A percentile compares a stretch with the other conserved stretches of the same genome.
phyloP scores from a whole-genome alignment of 2,113 vertebrate genomes.

The Climacteris rufus region DNA sequence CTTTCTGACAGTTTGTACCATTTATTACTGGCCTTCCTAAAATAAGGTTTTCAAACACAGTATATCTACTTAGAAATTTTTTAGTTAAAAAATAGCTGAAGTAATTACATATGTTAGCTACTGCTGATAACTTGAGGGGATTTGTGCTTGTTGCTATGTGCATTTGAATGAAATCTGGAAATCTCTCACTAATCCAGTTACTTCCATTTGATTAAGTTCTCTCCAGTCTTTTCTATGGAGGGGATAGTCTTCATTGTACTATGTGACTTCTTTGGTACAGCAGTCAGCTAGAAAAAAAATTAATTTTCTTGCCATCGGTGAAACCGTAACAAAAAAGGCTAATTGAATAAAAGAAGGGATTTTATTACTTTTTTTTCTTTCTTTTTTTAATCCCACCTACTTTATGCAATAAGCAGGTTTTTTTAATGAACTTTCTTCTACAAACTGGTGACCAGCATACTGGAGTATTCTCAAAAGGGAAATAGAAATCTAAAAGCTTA shows the following conservation, averaged over 20 bases:
- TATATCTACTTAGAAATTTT: neutral
- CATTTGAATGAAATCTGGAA: constrained; percentile 35
- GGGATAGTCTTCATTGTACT: neutral
- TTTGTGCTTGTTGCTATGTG: constrained; percentile 23
- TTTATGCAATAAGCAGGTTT: neutral
- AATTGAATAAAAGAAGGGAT: neutral
- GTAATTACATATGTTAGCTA: neutral
- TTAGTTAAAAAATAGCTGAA: neutral
- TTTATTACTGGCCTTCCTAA: neutral
- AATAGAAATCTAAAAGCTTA: neutral
- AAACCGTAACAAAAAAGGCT: neutral
- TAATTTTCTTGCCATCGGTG: neutral
- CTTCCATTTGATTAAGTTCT: constrained; percentile 35
- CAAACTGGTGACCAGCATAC: neutral
- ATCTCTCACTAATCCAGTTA: neutral
- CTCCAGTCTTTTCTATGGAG: neutral
- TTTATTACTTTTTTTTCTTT: neutral
- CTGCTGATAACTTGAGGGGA: constrained; percentile 1
- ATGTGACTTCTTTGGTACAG: neutral
- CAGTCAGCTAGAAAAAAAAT: neutral
- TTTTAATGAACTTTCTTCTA: neutral
- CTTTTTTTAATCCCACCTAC: neutral
- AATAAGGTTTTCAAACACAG: neutral
- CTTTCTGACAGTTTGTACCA: neutral
- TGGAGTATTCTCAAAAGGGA: neutral